Conservation (phyloP, 2,797 vertebrate species). For the Rhinella marina region DNA sequence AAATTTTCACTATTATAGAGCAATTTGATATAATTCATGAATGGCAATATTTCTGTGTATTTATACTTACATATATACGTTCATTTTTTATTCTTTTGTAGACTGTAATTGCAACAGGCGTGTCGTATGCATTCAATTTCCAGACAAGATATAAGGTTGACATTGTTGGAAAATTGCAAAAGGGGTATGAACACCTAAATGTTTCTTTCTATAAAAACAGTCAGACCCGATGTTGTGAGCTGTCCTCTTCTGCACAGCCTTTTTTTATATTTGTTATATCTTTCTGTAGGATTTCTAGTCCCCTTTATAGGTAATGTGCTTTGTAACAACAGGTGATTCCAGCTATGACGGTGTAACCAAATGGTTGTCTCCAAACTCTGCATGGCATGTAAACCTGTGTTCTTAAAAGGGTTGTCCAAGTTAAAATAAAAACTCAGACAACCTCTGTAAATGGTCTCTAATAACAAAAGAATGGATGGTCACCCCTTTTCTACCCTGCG, state of each 20-base stretch:
- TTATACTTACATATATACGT: neutral
- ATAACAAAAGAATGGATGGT: too few relatives aligned
- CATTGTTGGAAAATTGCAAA: slow-evolving; percentile 81
- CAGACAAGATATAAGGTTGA: slow-evolving; percentile 77
- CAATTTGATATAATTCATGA: neutral
- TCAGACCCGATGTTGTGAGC: neutral
- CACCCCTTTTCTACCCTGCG: too few relatives aligned
- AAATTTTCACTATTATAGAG: neutral
- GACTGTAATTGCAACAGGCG: slow-evolving; percentile 88
- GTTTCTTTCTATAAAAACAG: neutral
- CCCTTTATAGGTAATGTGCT: neutral
- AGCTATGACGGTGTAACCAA: neutral
- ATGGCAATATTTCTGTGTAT: neutral
- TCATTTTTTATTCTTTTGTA: slow-evolving; percentile 66
- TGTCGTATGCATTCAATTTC: slow-evolving; percentile 87
- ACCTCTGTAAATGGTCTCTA: too few relatives aligned
- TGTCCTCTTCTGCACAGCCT: neutral
- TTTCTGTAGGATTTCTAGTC: neutral
- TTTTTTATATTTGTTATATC: neutral
- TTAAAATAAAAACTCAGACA: too few relatives aligned
- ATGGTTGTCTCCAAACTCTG: neutral
- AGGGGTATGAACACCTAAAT: slow-evolving; percentile 78
- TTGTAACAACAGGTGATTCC: neutral
- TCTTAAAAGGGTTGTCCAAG: too few relatives aligned
- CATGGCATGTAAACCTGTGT: too few relatives aligned